These are phyloP conservation scores for Blastobasis adustella DNA, from an alignment of 2,888 invertebrate genomes.

Conservation along the genomic window DNA sequence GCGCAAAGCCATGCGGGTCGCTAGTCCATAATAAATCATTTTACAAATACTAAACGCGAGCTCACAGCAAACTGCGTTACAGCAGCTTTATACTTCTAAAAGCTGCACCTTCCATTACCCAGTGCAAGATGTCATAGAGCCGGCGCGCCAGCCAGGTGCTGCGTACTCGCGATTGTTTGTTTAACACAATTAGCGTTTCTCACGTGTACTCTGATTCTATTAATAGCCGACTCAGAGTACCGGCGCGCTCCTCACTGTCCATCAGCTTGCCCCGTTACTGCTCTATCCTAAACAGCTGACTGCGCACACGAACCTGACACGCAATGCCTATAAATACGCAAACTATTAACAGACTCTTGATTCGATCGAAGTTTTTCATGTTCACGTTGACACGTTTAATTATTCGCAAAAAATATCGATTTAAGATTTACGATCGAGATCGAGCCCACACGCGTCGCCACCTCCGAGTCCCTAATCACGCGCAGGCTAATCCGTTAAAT, in stretches of 20 bases:
- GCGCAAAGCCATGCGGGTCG: too few relatives aligned
- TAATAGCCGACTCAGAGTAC: conserved; percentile 20
- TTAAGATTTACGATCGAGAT: too few relatives aligned
- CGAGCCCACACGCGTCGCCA: conserved; percentile 58
- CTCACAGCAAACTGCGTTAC: too few relatives aligned
- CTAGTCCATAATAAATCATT: too few relatives aligned
- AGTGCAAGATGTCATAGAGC: too few relatives aligned
- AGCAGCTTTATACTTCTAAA: too few relatives aligned
- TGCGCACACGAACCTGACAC: conserved; percentile 4
- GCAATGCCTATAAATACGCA: neutral
- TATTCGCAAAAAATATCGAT: conserved; percentile 18
- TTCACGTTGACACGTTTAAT: conserved; percentile 16
- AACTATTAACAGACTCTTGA: conserved; percentile 9
- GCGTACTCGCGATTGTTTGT: conserved; percentile 52
- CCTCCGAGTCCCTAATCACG: conserved; percentile 57
- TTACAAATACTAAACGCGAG: too few relatives aligned
- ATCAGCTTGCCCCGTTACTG: conserved; percentile 59
- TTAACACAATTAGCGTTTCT: conserved; percentile 67
- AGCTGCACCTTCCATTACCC: too few relatives aligned
- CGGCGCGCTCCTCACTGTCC: conserved; percentile 51
- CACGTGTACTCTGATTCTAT: conserved; percentile 63
- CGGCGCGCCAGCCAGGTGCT: conserved; percentile 39
- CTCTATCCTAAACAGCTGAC: conserved; percentile 36
- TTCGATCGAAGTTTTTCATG: neutral
- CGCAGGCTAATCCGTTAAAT: conserved; percentile 69